Conservation (phyloP, 2,113 vertebrate species). For the Sula dactylatra region DNA sequence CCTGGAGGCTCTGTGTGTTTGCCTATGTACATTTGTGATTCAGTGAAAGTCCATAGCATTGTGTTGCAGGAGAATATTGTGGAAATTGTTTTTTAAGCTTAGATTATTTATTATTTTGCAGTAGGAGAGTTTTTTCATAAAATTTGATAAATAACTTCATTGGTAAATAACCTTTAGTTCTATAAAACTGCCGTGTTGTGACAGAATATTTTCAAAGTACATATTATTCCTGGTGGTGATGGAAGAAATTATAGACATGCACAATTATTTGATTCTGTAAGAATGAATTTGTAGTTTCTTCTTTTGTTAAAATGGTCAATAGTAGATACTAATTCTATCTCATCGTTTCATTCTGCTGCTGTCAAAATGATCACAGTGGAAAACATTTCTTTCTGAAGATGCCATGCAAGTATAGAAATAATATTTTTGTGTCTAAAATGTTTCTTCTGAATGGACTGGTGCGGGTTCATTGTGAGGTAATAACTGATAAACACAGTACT, state of each 20-base stretch:
- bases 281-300: background rate
- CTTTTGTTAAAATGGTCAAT: background rate
- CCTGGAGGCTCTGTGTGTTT: background rate
- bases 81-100: background rate
- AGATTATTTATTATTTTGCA: background rate
- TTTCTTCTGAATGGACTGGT: background rate
- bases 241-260: background rate
- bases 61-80: background rate
- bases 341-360: background rate
- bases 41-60: background rate
- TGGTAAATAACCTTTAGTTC: background rate
- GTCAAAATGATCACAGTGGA: background rate
- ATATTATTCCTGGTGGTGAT: background rate
- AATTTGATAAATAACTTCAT: background rate
- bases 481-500: background rate
- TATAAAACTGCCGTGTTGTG: background rate
- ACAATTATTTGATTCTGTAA: background rate
- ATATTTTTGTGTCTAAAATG: background rate
- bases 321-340: background rate
- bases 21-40: background rate
- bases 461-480: background rate
- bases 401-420: background rate
- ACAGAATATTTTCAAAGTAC: background rate
- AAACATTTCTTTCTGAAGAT: background rate
- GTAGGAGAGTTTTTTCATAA: background rate